Base-by-base conservation (phyloP, 2,113 vertebrate genomes). In the Apteryx mantelli region DNA sequence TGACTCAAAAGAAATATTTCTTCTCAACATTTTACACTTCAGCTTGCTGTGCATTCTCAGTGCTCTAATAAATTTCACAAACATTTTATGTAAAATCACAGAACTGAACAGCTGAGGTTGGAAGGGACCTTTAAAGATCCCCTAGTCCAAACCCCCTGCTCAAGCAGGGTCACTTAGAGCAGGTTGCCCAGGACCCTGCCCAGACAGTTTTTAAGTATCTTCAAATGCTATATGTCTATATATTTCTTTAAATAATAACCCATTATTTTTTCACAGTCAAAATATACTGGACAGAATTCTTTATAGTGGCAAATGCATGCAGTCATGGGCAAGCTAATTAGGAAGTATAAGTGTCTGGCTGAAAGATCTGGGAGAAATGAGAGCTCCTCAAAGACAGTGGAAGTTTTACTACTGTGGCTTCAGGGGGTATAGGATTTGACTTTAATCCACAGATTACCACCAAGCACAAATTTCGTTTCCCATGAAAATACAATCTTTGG, bases 401-500 rank as follows among this genome's bases (percentile, higher is more conserved):
- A 48, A 56, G 15, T 82, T 55, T 68, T 74, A n/a, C 4, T 56
- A 13, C 34, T 48, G 13, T 36, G n/a, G 5, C 4, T 73, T 50
- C 40, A 74, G 32, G 50, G 26, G 46, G 46, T 25, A 28, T 40
- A 78, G 34, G 46, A 61, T 61, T 77, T 34, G 5, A 78, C 34
- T 73, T 75, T 55, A 30, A 50, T 20, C 12, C 24, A 56, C 22
- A 73, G 18, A 48, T 22, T 2, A 3, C 7, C 34, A 68, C 7
- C 5, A 28, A 77, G 21, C 12, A 89, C 53, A 36, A 36, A 2
- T 4, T n/a, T 48, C 25, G 25, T 68, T 68, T 25, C n/a, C 17
- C 7, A 0, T 50, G 13, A 52, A 40, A 48, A 34, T 8, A 4
- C 3, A 17, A 25, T 38, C 52, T 63, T 17, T 9, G 4, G n/a